Conservation (phyloP, 2,113 vertebrate genomes). For the Leptobrachium leishanense region DNA sequence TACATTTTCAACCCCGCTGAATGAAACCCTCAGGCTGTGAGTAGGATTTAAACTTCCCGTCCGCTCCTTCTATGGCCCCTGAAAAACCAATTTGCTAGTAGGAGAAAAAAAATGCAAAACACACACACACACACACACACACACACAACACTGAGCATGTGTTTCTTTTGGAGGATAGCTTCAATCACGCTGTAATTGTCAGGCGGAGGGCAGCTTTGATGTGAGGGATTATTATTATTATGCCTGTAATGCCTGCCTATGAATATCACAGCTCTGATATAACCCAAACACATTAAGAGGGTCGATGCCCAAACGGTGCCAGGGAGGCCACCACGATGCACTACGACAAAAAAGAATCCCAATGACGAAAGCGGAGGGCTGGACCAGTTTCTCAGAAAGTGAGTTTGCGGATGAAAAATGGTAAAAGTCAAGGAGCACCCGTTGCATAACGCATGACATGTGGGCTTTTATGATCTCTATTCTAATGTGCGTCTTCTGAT, state of each 20-base stretch:
- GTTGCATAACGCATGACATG: too few species aligned
- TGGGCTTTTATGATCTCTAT: too few species aligned
- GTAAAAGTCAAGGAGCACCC: too few species aligned
- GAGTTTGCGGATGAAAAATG: too few species aligned
- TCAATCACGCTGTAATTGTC: conserved; percentile 78
- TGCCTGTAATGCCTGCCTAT: conserved; percentile 56
- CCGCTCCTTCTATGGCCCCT: conserved; percentile 69
- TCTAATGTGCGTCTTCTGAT: too few species aligned
- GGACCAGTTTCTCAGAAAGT: too few species aligned
- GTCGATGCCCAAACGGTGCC: conserved; percentile 27
- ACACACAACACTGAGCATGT: conserved; percentile 64
- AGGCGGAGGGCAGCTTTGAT: conserved; percentile 75
- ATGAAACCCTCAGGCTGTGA: conserved; percentile 73
- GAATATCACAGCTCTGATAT: conserved; percentile 66
- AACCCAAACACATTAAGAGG: conserved; percentile 33
- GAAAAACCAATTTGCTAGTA: conserved; percentile 78
- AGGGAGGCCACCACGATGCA: background rate
- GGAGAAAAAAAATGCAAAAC: conserved; percentile 27
- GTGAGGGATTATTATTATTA: conserved; percentile 71
- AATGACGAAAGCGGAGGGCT: background rate
- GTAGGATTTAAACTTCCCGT: conserved; percentile 74
- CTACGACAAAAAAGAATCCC: background rate
- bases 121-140: conserved; percentile 49
- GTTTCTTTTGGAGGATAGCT: conserved; percentile 70
- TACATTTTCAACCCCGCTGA: conserved; percentile 67